Base-by-base conservation (phyloP, 1,140 invertebrate species). In the Calephelis virginiensis region DNA sequence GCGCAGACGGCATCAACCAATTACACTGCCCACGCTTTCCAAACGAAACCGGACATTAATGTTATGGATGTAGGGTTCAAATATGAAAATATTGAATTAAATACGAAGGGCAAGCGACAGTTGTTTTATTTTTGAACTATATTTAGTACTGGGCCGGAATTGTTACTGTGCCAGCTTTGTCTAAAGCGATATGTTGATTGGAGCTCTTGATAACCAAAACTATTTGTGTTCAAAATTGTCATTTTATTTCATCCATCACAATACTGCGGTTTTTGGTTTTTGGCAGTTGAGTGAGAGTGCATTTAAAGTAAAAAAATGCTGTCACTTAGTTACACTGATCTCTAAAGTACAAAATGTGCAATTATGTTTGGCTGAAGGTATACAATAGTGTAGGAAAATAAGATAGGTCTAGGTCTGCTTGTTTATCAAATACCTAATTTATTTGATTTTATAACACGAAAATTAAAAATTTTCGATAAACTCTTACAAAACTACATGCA, bases 101-200 rank as follows among this genome's bases (percentile, higher is more conserved):
- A 78, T 78, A 89, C 85, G 88, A 90, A 90, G 88, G 88, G 88
- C 88, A 88, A 89, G 77, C 82, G 88, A 90, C 87, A 88, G 78
- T 90, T 85, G 88, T 89, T 90, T 90, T 90, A 90, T 90, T 90
- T 59, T 89, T 85, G 83, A 82, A 85, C 86, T 90, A 90, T 89
- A 90, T 90, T 86, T 90, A 90, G 87, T 86, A 80, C 83, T 82
- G 68, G 82, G 78, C 81, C 79, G 79, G 85, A 85, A 86, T 86
- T 85, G 87, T 90, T 89, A 86, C 82, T 87, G 87, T 86, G 85
- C 84, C 84, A 83, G 85, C 80, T 78, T 72, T 73, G 81, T 81
- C 74, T 73, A 77, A 74, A 74, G 72, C 78, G 77, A 72, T 81
- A 71, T 73, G 73, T 65, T 75, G 74, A 81, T 82, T 81, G 79